Conservation (phyloP, 1,140 invertebrate genomes). For the Tetragonula clypearis region DNA sequence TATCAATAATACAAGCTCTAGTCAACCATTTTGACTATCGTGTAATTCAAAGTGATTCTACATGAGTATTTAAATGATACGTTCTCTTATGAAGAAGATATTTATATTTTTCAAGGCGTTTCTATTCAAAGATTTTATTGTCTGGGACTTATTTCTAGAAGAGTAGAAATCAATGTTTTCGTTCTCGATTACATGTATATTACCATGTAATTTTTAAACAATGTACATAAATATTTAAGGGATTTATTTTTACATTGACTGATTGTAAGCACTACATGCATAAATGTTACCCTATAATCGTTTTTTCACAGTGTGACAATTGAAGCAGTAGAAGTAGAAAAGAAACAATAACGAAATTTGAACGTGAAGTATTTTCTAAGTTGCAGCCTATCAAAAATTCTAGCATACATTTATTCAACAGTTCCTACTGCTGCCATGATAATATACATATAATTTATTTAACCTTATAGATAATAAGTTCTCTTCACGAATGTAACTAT, state of each 20-base stretch:
- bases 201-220: slow-evolving; percentile 3
- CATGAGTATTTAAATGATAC: slow-evolving; percentile 23
- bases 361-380: neutral
- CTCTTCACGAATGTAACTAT: neutral
- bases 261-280: neutral
- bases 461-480: neutral
- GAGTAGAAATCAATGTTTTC: neutral
- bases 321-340: slow-evolving; percentile 4
- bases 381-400: neutral
- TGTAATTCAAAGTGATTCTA: slow-evolving; percentile 2
- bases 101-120: slow-evolving; percentile 3
- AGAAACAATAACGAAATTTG: neutral
- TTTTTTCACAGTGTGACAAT: neutral
- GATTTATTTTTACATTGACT: slow-evolving; percentile 13
- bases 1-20: slow-evolving; percentile 17
- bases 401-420: neutral
- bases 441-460: neutral
- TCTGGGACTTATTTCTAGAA: neutral
- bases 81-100: neutral
- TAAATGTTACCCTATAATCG: neutral
- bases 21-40: neutral
- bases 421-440: slow-evolving; percentile 30
- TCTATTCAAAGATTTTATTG: slow-evolving; percentile 1
- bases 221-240: slow-evolving; percentile 14
- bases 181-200: slow-evolving; percentile 13